These are phyloP conservation scores for Sebastes minor DNA, from an alignment of 2,797 vertebrate species.

Conservation along the genomic window DNA sequence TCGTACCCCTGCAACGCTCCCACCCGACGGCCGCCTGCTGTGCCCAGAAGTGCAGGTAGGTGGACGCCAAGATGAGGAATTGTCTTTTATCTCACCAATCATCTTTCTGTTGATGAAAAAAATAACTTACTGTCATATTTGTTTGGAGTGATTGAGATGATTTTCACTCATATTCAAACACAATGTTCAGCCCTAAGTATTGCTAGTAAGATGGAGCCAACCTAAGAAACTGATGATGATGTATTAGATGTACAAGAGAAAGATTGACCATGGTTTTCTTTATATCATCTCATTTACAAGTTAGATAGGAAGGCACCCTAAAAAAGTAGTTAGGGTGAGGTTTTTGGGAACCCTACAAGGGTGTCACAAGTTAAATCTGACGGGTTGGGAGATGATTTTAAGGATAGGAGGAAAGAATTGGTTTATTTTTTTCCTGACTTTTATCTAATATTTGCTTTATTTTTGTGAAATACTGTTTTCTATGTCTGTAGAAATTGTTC, in stretches of 20 bases:
- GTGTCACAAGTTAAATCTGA: background rate
- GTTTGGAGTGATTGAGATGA: background rate
- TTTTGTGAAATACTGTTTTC: background rate
- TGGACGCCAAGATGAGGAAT: background rate
- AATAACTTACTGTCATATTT: background rate
- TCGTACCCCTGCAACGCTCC: constrained; percentile 81
- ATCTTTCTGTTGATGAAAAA: background rate
- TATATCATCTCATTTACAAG: background rate
- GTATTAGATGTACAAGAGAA: background rate
- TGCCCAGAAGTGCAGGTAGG: constrained; percentile 79
- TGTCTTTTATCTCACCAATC: background rate
- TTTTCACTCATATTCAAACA: background rate
- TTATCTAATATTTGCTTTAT: background rate
- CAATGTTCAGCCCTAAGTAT: background rate
- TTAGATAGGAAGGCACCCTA: background rate
- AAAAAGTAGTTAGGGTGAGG: background rate
- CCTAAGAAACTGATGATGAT: background rate
- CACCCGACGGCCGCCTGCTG: constrained; percentile 80
- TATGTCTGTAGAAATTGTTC: background rate
- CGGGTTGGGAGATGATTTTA: background rate
- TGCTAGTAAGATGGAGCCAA: background rate
- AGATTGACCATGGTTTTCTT: background rate
- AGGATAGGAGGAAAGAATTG: background rate
- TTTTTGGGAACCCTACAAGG: background rate
- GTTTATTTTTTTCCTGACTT: background rate